A percentile compares a stretch with the other conserved stretches of the same genome.
phyloP scores from a whole-genome alignment of 2,888 invertebrate genomes.

The Chirona hameri region DNA sequence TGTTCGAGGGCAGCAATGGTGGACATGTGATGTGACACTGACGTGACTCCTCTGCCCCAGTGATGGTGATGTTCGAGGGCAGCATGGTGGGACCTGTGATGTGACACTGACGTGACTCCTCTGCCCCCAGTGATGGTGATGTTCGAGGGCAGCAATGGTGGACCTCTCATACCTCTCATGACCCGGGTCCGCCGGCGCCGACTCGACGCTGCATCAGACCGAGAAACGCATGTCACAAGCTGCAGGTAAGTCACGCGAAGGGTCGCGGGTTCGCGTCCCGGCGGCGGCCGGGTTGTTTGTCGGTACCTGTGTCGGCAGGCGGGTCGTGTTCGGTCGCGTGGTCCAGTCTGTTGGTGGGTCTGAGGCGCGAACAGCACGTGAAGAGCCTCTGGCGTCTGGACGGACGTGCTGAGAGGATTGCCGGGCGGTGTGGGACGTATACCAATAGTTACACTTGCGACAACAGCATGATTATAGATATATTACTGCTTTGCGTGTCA shows the following conservation, averaged over 20 bases:
- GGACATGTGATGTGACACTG: constrained; percentile 32
- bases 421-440: too few relatives aligned
- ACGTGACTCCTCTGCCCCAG: constrained; percentile 27
- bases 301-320: too few relatives aligned
- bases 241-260: background rate
- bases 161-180: constrained; percentile 36
- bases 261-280: background rate
- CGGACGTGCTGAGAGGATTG: too few relatives aligned
- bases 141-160: constrained; percentile 39
- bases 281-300: background rate
- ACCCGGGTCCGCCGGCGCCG: constrained; percentile 38
- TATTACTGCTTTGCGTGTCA: too few relatives aligned
- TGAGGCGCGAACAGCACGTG: too few relatives aligned
- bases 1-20: constrained; percentile 39
- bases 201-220: constrained; percentile 25
- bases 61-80: constrained; percentile 38
- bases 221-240: background rate
- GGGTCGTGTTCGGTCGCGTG: too few relatives aligned
- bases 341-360: too few relatives aligned
- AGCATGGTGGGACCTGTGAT: constrained; percentile 36
- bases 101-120: too few relatives aligned
- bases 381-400: too few relatives aligned
- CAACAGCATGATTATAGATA: too few relatives aligned
- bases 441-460: too few relatives aligned
- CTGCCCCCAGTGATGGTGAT: constrained; percentile 36